Conservation (phyloP, 2,113 vertebrate genomes). For the Bucco capensis region DNA sequence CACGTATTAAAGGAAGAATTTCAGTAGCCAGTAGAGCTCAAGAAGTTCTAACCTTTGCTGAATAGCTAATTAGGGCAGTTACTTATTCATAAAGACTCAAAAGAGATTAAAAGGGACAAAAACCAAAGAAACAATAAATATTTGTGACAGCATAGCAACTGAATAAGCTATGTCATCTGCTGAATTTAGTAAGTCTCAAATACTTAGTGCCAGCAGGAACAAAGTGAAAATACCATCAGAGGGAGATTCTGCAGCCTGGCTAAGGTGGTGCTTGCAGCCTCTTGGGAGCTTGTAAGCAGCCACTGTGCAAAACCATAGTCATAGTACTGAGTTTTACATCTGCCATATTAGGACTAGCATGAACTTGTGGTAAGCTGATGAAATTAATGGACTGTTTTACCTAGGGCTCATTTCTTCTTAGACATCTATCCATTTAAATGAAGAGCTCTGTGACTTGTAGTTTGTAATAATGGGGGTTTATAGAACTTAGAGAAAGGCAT, state of each 20-base stretch:
- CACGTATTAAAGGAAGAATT: constrained; percentile 5
- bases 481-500: background rate
- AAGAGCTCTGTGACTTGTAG: background rate
- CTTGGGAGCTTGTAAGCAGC: background rate
- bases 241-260: background rate
- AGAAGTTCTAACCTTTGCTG: constrained; percentile 12
- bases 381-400: constrained; percentile 23
- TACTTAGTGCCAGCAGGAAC: background rate
- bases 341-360: background rate
- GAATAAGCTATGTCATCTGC: background rate
- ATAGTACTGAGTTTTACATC: background rate
- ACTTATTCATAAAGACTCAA: constrained; percentile 19
- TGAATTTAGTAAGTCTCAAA: background rate
- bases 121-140: constrained; percentile 3
- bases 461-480: background rate
- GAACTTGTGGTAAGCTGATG: background rate
- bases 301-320: background rate
- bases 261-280: background rate
- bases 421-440: background rate
- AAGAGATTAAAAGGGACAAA: background rate
- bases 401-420: constrained; percentile 4
- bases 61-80: constrained; percentile 12
- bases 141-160: background rate
- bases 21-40: constrained; percentile 4
- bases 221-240: background rate